These are phyloP conservation scores for Diplogasteroides magnus DNA, from an alignment of 1,140 invertebrate genomes.

Conservation along the genomic window DNA sequence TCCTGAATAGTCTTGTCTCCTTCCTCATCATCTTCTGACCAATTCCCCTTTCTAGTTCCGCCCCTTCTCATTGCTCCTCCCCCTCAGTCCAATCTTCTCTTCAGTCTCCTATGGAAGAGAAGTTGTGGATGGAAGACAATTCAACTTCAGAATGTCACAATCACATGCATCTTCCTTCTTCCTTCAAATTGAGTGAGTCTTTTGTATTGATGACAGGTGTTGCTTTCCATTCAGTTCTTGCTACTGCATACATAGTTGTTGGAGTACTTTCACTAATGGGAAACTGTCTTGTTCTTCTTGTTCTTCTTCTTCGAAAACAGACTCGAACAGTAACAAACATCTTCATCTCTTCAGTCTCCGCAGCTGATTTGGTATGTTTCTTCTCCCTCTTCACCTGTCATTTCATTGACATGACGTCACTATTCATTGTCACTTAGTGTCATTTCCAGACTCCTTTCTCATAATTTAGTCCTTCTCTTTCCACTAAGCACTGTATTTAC, in stretches of 20 bases:
- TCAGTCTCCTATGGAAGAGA: not conserved
- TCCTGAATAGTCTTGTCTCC: no score
- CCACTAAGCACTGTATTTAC: no score
- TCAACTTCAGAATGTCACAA: not conserved
- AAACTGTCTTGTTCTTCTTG: conserved; percentile 25
- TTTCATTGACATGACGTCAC: no score
- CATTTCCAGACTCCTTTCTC: no score
- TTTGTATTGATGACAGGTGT: no score
- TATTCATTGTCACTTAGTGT: no score
- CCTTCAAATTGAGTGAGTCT: not conserved
- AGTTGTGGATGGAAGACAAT: not conserved
- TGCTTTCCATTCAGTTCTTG: conserved; percentile 29
- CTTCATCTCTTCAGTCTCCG: conserved; percentile 32
- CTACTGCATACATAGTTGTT: conserved; percentile 17
- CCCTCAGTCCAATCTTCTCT: not conserved
- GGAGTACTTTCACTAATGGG: conserved; percentile 31
- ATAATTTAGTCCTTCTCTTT: no score
- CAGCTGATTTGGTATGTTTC: conserved; percentile 31
- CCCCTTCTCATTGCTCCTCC: not conserved
- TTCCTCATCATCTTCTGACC: not conserved
- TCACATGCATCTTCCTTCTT: not conserved
- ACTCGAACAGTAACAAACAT: conserved; percentile 34
- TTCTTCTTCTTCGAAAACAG: conserved; percentile 24
- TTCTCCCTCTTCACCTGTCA: no score
- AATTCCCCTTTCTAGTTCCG: not conserved